A percentile compares a stretch with the other conserved stretches of the same genome.
Conservation (phyloP, 2,888 invertebrate genomes). For the Desoria tigrina region DNA sequence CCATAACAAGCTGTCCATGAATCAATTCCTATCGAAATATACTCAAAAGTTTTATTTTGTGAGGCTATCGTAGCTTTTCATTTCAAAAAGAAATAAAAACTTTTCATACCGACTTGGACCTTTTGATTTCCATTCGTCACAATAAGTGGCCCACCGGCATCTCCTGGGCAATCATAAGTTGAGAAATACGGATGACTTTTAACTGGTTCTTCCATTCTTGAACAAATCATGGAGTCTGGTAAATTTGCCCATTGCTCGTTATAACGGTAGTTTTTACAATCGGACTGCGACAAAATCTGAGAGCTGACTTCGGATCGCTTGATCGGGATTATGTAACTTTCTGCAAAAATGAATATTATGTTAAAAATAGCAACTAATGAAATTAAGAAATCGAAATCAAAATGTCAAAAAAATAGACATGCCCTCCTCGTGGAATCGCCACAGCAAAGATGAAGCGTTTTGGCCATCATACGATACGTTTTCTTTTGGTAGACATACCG, state of each 20-base stretch:
- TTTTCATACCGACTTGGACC: slow-evolving; percentile 40
- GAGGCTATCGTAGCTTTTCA: too few species aligned
- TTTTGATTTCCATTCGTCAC: slow-evolving; percentile 30
- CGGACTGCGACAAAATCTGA: slow-evolving; percentile 31
- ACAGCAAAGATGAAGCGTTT: slow-evolving; percentile 42
- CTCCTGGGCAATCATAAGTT: slow-evolving; percentile 49
- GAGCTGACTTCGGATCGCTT: slow-evolving; percentile 43
- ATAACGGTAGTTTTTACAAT: slow-evolving; percentile 39
- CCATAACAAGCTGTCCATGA: slow-evolving; percentile 50
- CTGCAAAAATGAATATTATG: too few species aligned
- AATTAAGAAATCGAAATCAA: not conserved
- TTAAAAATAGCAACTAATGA: not conserved
- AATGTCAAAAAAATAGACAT: too few species aligned
- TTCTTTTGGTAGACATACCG: slow-evolving; percentile 54
- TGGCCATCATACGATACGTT: slow-evolving; percentile 30
- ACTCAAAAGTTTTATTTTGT: too few species aligned
- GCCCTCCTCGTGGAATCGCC: slow-evolving; percentile 43
- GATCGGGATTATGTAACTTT: slow-evolving; percentile 37
- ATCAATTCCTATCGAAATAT: slow-evolving; percentile 35
- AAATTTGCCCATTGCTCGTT: slow-evolving; percentile 41
- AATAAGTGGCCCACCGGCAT: slow-evolving; percentile 44
- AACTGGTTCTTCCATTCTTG: slow-evolving; percentile 26
- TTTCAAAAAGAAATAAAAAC: too few species aligned
- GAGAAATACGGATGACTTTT: slow-evolving; percentile 35
- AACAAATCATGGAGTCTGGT: slow-evolving; percentile 47